These are phyloP conservation scores for Hypomecis punctinalis DNA, from an alignment of 2,888 invertebrate genomes.

Conservation along the genomic window DNA sequence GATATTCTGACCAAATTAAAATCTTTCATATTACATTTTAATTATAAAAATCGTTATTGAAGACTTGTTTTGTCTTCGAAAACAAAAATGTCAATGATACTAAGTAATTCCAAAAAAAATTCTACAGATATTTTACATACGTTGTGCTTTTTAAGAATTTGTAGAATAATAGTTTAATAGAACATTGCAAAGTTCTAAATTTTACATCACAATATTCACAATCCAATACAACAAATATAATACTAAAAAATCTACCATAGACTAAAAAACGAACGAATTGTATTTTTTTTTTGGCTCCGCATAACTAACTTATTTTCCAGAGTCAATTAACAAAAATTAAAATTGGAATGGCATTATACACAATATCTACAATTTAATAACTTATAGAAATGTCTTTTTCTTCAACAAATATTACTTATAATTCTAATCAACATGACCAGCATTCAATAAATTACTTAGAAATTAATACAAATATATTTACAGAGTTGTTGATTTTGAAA, in stretches of 20 bases:
- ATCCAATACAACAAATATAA: conserved; percentile 22
- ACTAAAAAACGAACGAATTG: conserved; percentile 37
- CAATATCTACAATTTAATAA: conserved; percentile 35
- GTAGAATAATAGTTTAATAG: too few relatives aligned
- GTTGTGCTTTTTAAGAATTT: too few relatives aligned
- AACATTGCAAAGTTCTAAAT: too few relatives aligned
- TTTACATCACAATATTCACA: conserved; percentile 33
- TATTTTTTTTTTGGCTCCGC: conserved; percentile 3
- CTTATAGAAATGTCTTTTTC: conserved; percentile 40
- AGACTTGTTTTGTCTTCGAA: too few relatives aligned
- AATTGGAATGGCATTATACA: conserved; percentile 43
- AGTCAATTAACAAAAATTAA: background rate
- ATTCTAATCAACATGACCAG: conserved; percentile 41
- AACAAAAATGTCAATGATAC: too few relatives aligned
- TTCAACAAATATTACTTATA: conserved; percentile 34
- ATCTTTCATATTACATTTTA: too few relatives aligned
- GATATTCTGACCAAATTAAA: too few relatives aligned
- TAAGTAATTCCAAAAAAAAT: too few relatives aligned
- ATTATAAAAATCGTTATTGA: too few relatives aligned
- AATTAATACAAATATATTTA: conserved; percentile 36
- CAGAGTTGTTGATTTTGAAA: conserved; percentile 2
- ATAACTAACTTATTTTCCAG: background rate
- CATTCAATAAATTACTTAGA: conserved; percentile 44
- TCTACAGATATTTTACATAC: too few relatives aligned
- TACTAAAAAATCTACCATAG: conserved; percentile 15